Evolutionary conservation across 1,140 invertebrate genomes (phyloP).

Genomic region (Cydia fagiglandana): DNA sequence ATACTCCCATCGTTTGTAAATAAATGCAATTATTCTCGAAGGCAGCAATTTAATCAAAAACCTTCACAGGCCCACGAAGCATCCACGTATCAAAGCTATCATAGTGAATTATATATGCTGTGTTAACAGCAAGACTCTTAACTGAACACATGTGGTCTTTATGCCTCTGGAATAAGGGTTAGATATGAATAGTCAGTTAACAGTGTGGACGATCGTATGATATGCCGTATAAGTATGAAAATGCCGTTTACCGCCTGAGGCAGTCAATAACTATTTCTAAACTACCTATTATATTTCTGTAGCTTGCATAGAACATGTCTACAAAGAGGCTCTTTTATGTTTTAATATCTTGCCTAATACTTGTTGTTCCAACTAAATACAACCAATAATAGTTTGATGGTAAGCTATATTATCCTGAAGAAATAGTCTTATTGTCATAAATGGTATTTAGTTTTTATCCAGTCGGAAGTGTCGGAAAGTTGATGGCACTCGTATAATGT

Average conservation of each 20-base stretch:
- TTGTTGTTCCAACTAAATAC: not conserved
- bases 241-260: not conserved
- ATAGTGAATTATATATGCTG: conserved; percentile 2
- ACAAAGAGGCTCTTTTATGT: not conserved
- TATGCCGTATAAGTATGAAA: not conserved
- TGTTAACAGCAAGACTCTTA: not conserved
- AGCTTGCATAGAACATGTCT: not conserved
- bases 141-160: not conserved
- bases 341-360: not conserved
- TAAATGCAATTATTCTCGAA: not conserved
- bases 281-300: conserved; percentile 2
- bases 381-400: too few relatives aligned
- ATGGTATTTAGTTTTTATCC: too few relatives aligned
- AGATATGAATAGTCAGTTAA: too few relatives aligned
- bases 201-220: too few relatives aligned
- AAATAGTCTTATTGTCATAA: too few relatives aligned
- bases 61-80: not conserved
- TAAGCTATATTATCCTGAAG: too few relatives aligned
- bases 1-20: not conserved
- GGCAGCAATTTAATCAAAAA: not conserved
- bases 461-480: too few relatives aligned
- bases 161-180: too few relatives aligned
- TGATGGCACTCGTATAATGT: too few relatives aligned
- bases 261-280: conserved; percentile 1
- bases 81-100: not conserved